phyloP scores from a whole-genome alignment of 2,113 vertebrate species.

The Coregonus clupeaformis region DNA sequence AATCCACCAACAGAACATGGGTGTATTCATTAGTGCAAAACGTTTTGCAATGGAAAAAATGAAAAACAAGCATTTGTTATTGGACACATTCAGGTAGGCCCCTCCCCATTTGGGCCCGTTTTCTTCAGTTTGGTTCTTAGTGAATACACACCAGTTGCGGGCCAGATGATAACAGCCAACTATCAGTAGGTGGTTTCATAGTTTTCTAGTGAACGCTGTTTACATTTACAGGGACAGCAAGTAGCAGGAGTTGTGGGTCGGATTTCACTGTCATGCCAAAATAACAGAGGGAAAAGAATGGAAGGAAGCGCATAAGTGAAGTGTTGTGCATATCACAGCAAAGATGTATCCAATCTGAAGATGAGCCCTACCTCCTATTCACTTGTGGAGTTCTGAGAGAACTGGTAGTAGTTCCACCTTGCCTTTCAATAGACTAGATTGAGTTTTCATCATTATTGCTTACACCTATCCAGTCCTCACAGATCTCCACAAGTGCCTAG shows the following conservation, averaged over 20 bases:
- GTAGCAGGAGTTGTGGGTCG: constrained; percentile 17
- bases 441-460: too few species aligned
- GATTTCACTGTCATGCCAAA: constrained; percentile 38
- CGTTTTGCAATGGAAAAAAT: too few species aligned
- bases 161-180: constrained; percentile 29
- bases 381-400: too few species aligned
- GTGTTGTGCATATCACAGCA: constrained; percentile 20
- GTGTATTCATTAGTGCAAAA: too few species aligned
- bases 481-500: too few species aligned
- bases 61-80: too few species aligned
- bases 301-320: constrained; percentile 5
- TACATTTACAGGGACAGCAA: not conserved
- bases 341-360: not conserved
- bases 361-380: not conserved
- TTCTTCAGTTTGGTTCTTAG: too few species aligned
- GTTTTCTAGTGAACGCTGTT: not conserved
- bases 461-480: too few species aligned
- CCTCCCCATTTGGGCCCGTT: too few species aligned
- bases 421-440: too few species aligned
- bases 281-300: constrained; percentile 5
- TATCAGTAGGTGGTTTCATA: constrained; percentile 15
- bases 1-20: constrained; percentile 38
- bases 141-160: not conserved
- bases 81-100: too few species aligned
- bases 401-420: too few species aligned